Percentiles rank a stretch among this genome's conserved stretches.
phyloP scores from a whole-genome alignment of 2,113 vertebrate species.

The Menura novaehollandiae region DNA sequence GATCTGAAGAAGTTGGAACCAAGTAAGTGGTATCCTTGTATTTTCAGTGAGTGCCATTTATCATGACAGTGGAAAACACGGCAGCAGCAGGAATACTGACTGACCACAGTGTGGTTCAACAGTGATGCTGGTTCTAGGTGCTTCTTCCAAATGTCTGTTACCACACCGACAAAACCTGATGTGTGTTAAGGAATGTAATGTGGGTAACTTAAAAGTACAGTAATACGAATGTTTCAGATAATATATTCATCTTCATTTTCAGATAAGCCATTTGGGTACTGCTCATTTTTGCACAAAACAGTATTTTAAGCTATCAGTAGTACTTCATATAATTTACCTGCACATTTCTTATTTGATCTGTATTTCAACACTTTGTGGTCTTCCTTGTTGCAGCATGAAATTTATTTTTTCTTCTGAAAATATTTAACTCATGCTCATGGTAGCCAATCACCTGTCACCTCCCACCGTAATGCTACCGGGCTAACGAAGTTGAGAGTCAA shows the following conservation, averaged over 20 bases:
- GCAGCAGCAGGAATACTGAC: background rate
- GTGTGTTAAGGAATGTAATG: background rate
- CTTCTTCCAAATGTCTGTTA: background rate
- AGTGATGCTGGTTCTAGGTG: background rate
- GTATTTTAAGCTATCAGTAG: background rate
- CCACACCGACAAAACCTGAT: background rate
- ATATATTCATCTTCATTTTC: background rate
- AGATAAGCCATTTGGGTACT: background rate
- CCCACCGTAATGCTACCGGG: background rate
- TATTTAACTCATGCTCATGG: background rate
- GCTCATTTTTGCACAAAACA: background rate
- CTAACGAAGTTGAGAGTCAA: background rate
- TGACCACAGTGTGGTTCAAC: background rate
- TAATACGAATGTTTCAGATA: background rate
- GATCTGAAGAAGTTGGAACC: constrained; percentile 96
- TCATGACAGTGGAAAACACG: background rate
- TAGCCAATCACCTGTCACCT: background rate
- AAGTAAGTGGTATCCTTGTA: constrained; percentile 76
- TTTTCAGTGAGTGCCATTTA: background rate
- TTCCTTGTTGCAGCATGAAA: background rate
- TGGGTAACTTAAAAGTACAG: background rate
- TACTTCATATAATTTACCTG: background rate
- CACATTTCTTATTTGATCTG: background rate
- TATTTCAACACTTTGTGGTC: background rate
- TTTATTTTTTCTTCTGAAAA: constrained; percentile 13